A percentile compares a stretch with the other conserved stretches of the same genome.
These are phyloP conservation scores for Eurosta solidaginis DNA, from an alignment of 1,140 invertebrate species.

Conservation along the genomic window DNA sequence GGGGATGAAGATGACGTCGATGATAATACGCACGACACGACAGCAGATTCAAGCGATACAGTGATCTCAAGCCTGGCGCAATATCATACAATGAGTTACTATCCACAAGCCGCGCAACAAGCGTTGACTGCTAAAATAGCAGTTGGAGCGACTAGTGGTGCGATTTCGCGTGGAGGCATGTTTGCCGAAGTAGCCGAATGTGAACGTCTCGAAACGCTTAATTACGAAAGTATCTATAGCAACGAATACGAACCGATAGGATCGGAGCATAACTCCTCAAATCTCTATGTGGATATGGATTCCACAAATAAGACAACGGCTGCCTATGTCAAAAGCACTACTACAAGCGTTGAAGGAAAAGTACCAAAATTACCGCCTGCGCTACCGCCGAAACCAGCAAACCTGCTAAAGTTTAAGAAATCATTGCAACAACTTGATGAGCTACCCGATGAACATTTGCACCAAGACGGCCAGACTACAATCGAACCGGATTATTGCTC, in stretches of 20 bases:
- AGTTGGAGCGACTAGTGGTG: background rate
- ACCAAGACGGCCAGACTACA: conserved; percentile 34
- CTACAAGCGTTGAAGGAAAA: background rate
- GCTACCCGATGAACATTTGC: conserved; percentile 36
- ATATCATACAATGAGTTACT: conserved; percentile 29
- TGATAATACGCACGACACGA: background rate
- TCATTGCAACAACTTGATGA: conserved; percentile 46
- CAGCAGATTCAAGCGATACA: background rate
- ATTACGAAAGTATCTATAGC: conserved; percentile 62
- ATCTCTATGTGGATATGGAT: conserved; percentile 63
- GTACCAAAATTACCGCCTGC: conserved; percentile 60
- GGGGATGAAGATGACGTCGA: conserved; percentile 29
- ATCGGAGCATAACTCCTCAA: conserved; percentile 48
- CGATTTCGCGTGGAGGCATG: background rate
- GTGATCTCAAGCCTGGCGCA: conserved; percentile 34
- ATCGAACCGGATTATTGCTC: conserved; percentile 64
- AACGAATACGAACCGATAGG: conserved; percentile 64
- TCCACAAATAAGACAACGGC: conserved; percentile 19
- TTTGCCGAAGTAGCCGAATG: background rate
- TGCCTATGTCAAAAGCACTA: background rate
- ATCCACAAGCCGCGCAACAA: background rate
- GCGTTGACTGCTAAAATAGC: background rate
- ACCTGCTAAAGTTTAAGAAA: conserved; percentile 59
- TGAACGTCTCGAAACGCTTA: conserved; percentile 39
- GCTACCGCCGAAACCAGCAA: conserved; percentile 68